Conservation (phyloP, 37 sponge, comb jelly and placozoan genomes). For the Lycopodina hypogea region DNA sequence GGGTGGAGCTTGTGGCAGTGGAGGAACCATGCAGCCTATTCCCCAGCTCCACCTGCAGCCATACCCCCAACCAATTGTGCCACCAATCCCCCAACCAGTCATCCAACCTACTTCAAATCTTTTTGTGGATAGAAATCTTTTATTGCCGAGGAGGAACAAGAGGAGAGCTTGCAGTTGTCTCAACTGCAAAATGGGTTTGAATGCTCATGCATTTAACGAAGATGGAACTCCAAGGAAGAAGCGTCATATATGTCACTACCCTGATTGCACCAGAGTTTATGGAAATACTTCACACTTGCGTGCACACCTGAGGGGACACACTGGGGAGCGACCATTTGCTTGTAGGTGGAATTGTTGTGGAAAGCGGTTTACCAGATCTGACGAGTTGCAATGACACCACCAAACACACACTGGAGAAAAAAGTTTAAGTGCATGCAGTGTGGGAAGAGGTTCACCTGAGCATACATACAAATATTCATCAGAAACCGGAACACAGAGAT, state of each 20-base stretch:
- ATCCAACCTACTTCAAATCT: neutral
- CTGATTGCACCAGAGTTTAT: slow-evolving; percentile 71
- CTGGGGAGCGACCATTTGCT: slow-evolving; percentile 79
- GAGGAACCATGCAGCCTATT: too few relatives aligned
- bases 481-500: slow-evolving; percentile 22
- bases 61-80: too few relatives aligned
- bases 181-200: slow-evolving; percentile 76
- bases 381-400: slow-evolving; percentile 78
- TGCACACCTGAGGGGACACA: slow-evolving; percentile 87
- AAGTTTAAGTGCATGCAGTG: slow-evolving; percentile 65
- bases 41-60: too few relatives aligned
- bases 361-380: slow-evolving; percentile 79
- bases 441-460: slow-evolving; percentile 77
- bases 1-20: neutral
- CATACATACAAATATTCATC: slow-evolving; percentile 82
- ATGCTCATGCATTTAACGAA: slow-evolving; percentile 40
- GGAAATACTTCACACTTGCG: slow-evolving; percentile 81
- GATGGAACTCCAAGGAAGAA: slow-evolving; percentile 70
- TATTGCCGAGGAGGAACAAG: slow-evolving; percentile 21
- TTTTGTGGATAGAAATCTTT: neutral
- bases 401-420: slow-evolving; percentile 85
- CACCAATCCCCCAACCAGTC: too few relatives aligned
- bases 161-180: slow-evolving; percentile 83
- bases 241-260: slow-evolving; percentile 82
- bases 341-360: slow-evolving; percentile 83